Evolutionary conservation across 2,113 vertebrate genomes (phyloP), one percentile per base, ranked within the genome.

Genomic region (Calypte anna): DNA sequence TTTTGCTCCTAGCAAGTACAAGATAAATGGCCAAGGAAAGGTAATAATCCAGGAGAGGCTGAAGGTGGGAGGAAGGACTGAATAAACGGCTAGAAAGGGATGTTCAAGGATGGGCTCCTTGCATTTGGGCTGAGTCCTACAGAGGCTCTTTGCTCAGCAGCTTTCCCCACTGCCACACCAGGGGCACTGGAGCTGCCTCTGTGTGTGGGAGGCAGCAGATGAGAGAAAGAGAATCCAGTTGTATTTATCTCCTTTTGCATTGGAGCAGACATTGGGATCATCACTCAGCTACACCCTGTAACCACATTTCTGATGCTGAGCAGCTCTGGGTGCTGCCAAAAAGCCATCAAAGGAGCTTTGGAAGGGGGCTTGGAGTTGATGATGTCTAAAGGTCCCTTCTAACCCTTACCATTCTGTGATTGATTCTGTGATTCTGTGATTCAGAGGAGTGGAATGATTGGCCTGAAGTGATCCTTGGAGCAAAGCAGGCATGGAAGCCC

Each of bases 21-120:
- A 85, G 70, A 87, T 1, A 59, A 24, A 28, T 61, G 7, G 36
- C 20, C 28, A 40, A 38, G 55, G 22, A 62, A 77, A 93, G 31
- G n/a, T 62, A 55, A 69, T 64, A 76, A 76, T 21, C n/a, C 73
- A 31, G 3, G 11, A 50, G 20, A 91, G 22, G 38, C 53, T 48
- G 33, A 27, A n/a, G 0, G 0, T 46, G 13, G 23, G 59, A 89
- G 36, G 11, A 87, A 82, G 50, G 40, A 64, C 19, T 13, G 21
- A 72, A 75, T 27, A 79, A 72, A 72, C 18, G 24, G 12, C 8
- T 21, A 24, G 12, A 50, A 90, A 90, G 19, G 14, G 19, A 40
- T 10, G 3, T 17, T 22, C 1, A 48, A 48, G 23, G n/a, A 74
- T 3, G 3, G 46, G 23, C 5, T 74, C 23, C 66, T 22, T 38